These are phyloP conservation scores for Halcyon badia DNA, from an alignment of 2,797 vertebrate species.

Conservation along the genomic window DNA sequence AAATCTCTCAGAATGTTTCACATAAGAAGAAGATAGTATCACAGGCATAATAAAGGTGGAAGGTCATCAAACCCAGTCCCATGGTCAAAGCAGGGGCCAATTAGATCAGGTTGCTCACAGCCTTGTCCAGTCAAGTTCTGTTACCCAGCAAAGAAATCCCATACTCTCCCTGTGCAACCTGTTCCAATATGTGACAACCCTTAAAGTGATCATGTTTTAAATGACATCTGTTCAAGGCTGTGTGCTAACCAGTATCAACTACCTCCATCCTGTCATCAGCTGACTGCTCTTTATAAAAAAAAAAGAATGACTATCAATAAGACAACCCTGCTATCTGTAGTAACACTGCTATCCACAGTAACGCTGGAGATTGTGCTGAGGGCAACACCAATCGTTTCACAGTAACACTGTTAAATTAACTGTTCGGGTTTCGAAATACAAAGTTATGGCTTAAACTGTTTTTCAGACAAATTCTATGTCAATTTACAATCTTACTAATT, in stretches of 20 bases:
- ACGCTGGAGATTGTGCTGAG: neutral
- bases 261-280: neutral
- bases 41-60: neutral
- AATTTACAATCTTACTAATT: neutral
- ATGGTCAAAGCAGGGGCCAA: neutral
- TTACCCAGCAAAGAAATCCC: neutral
- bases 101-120: neutral
- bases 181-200: neutral
- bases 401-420: neutral
- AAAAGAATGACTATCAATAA: neutral
- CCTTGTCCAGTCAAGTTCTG: neutral
- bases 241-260: neutral
- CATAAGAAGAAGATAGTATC: neutral
- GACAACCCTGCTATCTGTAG: neutral
- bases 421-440: neutral
- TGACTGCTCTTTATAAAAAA: neutral
- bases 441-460: rapidly evolving
- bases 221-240: neutral
- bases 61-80: neutral
- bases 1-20: neutral
- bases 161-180: neutral
- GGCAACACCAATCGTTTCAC: neutral
- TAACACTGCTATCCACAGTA: neutral
- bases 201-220: neutral
- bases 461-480: neutral